phyloP scores from a whole-genome alignment of 2,888 invertebrate species.

The Cordilura impudica region DNA sequence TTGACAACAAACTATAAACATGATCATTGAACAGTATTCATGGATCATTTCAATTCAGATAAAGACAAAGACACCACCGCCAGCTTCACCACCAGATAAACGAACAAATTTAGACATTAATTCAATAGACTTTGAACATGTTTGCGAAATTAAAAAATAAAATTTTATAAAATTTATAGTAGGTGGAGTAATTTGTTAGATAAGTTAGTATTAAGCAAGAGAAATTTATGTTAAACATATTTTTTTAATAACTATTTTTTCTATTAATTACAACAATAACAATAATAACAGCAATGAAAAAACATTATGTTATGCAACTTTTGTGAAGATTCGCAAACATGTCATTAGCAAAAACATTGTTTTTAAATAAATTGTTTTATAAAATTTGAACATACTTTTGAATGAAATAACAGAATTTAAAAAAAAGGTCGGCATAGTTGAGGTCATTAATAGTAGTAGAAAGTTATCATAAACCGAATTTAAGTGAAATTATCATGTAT shows the following conservation, averaged over 20 bases:
- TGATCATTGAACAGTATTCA: constrained; percentile 41
- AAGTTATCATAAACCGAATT: too few relatives aligned
- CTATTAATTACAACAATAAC: background rate
- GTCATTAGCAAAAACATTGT: too few relatives aligned
- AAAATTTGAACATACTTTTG: too few relatives aligned
- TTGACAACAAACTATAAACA: constrained; percentile 32
- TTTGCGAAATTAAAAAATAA: background rate
- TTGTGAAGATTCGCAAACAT: too few relatives aligned
- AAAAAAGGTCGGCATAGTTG: too few relatives aligned
- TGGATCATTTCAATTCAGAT: background rate
- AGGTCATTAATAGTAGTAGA: too few relatives aligned
- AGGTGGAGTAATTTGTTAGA: constrained; percentile 33
- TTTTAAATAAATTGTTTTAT: too few relatives aligned
- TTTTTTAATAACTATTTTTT: background rate
- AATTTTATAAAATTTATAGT: constrained; percentile 6
- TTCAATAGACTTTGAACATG: constrained; percentile 6
- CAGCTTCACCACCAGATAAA: background rate
- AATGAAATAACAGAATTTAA: too few relatives aligned
- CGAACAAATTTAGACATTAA: constrained; percentile 47
- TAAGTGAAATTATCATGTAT: too few relatives aligned
- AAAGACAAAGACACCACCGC: background rate
- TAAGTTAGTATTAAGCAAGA: constrained; percentile 16
- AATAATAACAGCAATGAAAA: too few relatives aligned
- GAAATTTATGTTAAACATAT: background rate
- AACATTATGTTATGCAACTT: too few relatives aligned